These are phyloP conservation scores for Pedetes capensis DNA, from an alignment of 2,113 vertebrate species.

Conservation along the genomic window DNA sequence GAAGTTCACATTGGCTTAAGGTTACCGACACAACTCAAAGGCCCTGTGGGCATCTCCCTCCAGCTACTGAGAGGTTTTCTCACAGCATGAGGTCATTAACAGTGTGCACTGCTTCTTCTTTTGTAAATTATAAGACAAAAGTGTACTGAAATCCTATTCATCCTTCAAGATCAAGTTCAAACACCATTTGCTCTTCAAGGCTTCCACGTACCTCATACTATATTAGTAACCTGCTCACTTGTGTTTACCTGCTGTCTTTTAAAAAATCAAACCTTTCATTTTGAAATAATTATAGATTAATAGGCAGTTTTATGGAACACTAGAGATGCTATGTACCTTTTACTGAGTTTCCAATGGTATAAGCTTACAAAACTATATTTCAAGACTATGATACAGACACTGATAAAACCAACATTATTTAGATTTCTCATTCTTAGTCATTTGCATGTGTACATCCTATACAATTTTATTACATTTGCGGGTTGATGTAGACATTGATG, in stretches of 20 bases:
- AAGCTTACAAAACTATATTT: neutral
- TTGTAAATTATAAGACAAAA: neutral
- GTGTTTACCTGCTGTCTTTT: neutral
- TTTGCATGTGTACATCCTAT: neutral
- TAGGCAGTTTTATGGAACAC: neutral
- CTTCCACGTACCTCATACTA: neutral
- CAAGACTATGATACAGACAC: neutral
- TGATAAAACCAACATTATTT: neutral
- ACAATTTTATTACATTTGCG: neutral
- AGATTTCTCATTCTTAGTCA: neutral
- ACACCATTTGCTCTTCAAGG: neutral
- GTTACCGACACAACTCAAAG: neutral
- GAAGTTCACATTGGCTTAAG: neutral
- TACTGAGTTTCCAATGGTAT: neutral
- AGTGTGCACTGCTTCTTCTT: neutral
- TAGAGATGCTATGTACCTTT: neutral
- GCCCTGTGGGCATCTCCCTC: neutral
- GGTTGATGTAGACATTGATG: too few species aligned
- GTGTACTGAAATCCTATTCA: neutral
- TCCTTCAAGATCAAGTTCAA: constrained; percentile 35
- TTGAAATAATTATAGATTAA: neutral
- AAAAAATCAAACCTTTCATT: neutral
- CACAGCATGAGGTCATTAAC: neutral
- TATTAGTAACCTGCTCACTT: neutral
- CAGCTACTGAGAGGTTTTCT: neutral